These are phyloP conservation scores for Galerucella calmariensis DNA, from an alignment of 2,888 invertebrate genomes.

Conservation along the genomic window DNA sequence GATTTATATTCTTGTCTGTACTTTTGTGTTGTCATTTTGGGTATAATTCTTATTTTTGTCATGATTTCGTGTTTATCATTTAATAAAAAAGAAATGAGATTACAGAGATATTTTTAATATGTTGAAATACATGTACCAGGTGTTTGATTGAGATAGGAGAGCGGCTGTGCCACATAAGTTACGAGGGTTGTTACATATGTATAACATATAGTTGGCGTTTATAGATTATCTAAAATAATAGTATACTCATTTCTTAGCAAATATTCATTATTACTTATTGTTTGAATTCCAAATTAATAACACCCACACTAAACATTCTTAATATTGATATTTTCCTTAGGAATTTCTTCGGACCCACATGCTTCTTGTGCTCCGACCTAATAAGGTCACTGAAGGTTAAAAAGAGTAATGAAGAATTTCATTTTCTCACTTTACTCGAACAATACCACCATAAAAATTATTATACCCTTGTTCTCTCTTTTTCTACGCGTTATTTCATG, in stretches of 20 bases:
- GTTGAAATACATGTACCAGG: neutral
- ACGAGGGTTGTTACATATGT: no score
- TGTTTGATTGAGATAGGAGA: no score
- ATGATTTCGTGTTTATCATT: neutral
- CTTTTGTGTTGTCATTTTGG: neutral
- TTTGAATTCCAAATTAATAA: neutral
- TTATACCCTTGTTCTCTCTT: constrained; percentile 3
- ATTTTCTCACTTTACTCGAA: constrained; percentile 25
- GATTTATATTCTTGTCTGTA: neutral
- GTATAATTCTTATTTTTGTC: neutral
- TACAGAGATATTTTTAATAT: no score
- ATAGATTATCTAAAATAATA: no score
- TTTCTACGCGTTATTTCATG: constrained; percentile 5
- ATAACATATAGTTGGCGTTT: no score
- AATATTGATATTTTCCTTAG: neutral
- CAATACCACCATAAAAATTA: constrained; percentile 18
- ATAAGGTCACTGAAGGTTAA: constrained; percentile 28
- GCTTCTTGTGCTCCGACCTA: constrained; percentile 12
- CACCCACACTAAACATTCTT: constrained; percentile 4
- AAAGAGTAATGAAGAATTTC: constrained; percentile 22
- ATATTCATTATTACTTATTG: neutral
- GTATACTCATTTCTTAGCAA: neutral
- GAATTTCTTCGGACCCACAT: constrained; percentile 15
- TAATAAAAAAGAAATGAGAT: neutral
- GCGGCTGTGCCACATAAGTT: no score